These are phyloP conservation scores for Aphrophora alni DNA, from an alignment of 2,888 invertebrate species.

Conservation along the genomic window DNA sequence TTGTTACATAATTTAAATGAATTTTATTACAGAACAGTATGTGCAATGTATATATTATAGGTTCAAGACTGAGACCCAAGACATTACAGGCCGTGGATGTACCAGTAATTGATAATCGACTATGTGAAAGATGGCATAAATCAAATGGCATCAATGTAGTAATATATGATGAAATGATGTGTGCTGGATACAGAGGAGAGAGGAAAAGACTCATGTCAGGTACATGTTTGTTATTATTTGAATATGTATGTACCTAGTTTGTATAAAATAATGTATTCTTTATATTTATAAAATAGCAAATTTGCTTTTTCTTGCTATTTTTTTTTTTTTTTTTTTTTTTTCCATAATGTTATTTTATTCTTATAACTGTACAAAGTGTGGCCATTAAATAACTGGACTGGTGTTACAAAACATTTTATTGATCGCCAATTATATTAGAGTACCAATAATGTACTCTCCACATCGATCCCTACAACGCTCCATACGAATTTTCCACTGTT, in stretches of 20 bases:
- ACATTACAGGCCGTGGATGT: constrained; percentile 91
- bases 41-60: too few relatives aligned
- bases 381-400: too few relatives aligned
- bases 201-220: constrained; percentile 80
- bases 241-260: not conserved
- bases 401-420: too few relatives aligned
- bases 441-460: too few relatives aligned
- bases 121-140: constrained; percentile 73
- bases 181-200: constrained; percentile 91
- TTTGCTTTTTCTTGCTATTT: not conserved
- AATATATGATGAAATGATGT: constrained; percentile 95
- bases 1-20: too few relatives aligned
- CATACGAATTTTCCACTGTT: too few relatives aligned
- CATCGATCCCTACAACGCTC: too few relatives aligned
- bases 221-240: constrained; percentile 54
- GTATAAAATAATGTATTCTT: not conserved
- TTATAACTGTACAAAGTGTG: too few relatives aligned
- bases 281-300: not conserved
- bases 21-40: too few relatives aligned
- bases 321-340: too few relatives aligned
- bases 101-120: constrained; percentile 88
- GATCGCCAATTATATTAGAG: too few relatives aligned
- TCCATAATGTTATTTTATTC: too few relatives aligned
- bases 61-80: constrained; percentile 85
- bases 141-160: constrained; percentile 84